Conservation (phyloP, 2,113 vertebrate genomes). For the Mesocricetus auratus region DNA sequence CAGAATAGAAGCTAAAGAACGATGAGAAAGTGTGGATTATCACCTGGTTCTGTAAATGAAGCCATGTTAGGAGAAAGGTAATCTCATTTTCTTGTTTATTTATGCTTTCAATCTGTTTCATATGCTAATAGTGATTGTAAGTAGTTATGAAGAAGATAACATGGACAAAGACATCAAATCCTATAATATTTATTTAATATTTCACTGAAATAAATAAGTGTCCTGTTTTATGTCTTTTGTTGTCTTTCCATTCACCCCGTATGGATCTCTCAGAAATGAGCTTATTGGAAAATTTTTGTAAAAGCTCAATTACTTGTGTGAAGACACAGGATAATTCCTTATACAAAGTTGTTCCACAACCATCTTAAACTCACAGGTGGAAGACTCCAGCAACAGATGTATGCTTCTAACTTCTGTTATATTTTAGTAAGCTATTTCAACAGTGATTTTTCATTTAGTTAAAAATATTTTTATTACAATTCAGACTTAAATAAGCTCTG, state of each 20-base stretch:
- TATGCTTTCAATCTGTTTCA: not conserved
- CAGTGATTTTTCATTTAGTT: conserved; percentile 78
- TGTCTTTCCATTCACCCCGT: not conserved
- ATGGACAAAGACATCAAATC: not conserved
- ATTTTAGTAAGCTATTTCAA: conserved; percentile 75
- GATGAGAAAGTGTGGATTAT: not conserved
- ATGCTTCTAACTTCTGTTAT: conserved; percentile 60
- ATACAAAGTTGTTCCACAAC: conserved; percentile 34
- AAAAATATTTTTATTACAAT: conserved; percentile 84
- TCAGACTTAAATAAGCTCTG: conserved; percentile 85
- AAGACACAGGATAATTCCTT: not conserved
- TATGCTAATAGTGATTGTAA: not conserved
- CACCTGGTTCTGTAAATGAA: not conserved
- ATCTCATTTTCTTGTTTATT: not conserved
- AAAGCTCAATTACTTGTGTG: conserved; percentile 14
- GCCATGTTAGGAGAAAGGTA: not conserved
- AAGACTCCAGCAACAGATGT: conserved; percentile 72
- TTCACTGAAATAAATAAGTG: not conserved
- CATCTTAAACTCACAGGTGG: conserved; percentile 72
- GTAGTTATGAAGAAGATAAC: not conserved
- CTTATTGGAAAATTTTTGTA: not conserved
- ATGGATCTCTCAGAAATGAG: not conserved
- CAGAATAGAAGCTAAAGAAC: not conserved
- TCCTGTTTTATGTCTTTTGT: not conserved
- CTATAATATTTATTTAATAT: not conserved